phyloP scores from a whole-genome alignment of 2,888 invertebrate genomes.

The Amblyjoppa fuscipennis region DNA sequence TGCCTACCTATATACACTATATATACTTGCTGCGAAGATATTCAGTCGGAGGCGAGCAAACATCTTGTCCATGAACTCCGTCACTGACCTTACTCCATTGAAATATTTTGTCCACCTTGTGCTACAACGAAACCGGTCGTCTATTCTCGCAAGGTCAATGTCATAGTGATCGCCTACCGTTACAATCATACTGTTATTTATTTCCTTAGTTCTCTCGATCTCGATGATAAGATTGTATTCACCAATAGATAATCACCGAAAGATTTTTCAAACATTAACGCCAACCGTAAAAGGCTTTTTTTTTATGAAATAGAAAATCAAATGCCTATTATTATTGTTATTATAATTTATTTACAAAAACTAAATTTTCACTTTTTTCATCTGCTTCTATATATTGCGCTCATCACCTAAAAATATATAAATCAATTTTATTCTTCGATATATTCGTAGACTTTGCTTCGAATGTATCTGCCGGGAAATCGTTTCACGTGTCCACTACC shows the following conservation, averaged over 20 bases:
- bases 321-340: too few species aligned
- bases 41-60: background rate
- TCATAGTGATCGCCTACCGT: background rate
- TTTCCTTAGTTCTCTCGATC: background rate
- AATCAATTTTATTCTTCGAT: too few species aligned
- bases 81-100: constrained; percentile 34
- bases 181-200: background rate
- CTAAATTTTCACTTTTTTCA: too few species aligned
- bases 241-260: background rate
- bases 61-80: constrained; percentile 29
- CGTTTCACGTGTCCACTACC: too few species aligned
- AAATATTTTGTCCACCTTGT: constrained; percentile 12
- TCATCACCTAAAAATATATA: too few species aligned
- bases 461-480: too few species aligned
- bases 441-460: too few species aligned
- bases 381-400: too few species aligned
- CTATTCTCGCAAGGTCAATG: background rate
- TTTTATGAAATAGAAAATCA: too few species aligned
- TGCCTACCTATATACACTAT: background rate
- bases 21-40: background rate
- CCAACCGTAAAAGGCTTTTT: too few species aligned
- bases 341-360: too few species aligned
- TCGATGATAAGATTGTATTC: background rate
- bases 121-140: background rate
- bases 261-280: too few species aligned